These are phyloP conservation scores for Idaea straminata DNA, from an alignment of 2,888 invertebrate species.

Conservation along the genomic window DNA sequence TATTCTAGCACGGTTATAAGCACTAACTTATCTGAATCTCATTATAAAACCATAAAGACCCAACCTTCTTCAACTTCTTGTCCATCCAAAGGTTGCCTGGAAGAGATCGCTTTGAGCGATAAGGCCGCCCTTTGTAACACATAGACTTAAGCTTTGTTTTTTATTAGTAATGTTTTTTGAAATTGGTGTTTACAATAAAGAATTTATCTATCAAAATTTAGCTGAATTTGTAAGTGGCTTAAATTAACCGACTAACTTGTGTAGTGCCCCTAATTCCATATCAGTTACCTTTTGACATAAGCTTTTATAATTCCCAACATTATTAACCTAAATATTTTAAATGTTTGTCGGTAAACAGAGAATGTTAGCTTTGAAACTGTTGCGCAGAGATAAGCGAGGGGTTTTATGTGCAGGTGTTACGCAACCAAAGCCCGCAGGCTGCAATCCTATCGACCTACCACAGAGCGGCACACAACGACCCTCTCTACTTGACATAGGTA, in stretches of 20 bases:
- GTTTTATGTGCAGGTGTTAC: conserved; percentile 56
- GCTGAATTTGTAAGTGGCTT: conserved; percentile 48
- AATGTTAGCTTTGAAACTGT: conserved; percentile 52
- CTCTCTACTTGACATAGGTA: conserved; percentile 15
- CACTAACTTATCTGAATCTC: too few species aligned
- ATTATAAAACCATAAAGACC: too few species aligned
- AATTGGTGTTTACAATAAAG: too few species aligned
- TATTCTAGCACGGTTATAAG: not conserved
- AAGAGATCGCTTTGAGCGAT: too few species aligned
- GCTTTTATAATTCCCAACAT: conserved; percentile 9
- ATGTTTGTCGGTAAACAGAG: conserved; percentile 42
- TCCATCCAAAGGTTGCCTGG: too few species aligned
- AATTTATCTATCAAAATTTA: conserved; percentile 25
- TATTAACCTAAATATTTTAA: conserved; percentile 19
- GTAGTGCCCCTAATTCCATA: conserved; percentile 33
- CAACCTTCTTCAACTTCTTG: too few species aligned
- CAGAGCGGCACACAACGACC: conserved; percentile 26
- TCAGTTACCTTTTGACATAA: conserved; percentile 24
- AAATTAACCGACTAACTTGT: conserved; percentile 37
- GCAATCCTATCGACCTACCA: conserved; percentile 59
- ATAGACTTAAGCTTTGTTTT: too few species aligned
- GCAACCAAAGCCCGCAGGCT: conserved; percentile 51
- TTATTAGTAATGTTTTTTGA: too few species aligned
- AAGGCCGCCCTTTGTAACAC: too few species aligned
- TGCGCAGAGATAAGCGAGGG: conserved; percentile 50